These are phyloP conservation scores for Rhabdophis nuchalis DNA, from an alignment of 2,797 vertebrate species.

Conservation along the genomic window DNA sequence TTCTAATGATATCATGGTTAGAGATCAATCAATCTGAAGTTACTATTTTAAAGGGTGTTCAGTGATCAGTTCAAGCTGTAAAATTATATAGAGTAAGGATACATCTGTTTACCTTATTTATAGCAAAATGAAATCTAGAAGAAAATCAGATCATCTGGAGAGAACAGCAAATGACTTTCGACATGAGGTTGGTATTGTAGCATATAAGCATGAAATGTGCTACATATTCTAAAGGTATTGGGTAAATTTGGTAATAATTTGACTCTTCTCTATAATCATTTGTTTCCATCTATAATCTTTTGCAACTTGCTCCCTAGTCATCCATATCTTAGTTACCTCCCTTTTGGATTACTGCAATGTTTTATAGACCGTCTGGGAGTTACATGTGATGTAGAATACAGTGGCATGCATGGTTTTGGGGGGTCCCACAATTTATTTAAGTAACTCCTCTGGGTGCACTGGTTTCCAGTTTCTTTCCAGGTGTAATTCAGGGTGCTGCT, in stretches of 20 bases:
- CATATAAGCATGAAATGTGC: constrained; percentile 37
- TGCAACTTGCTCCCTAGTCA: background rate
- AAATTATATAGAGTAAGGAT: constrained; percentile 34
- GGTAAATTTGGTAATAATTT: constrained; percentile 13
- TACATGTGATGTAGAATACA: background rate
- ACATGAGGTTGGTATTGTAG: constrained; percentile 78
- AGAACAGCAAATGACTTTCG: constrained; percentile 84
- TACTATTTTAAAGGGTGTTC: constrained; percentile 16
- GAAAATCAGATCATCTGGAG: constrained; percentile 84
- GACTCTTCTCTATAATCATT: background rate
- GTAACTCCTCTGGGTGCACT: background rate
- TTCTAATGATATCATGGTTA: background rate
- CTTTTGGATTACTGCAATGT: background rate
- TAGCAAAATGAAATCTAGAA: constrained; percentile 81
- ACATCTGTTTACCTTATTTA: constrained; percentile 55
- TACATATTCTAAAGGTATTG: background rate
- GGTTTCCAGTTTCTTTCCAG: background rate
- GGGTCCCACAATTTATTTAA: background rate
- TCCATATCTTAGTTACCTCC: background rate
- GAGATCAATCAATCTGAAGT: background rate
- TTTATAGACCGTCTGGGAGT: background rate
- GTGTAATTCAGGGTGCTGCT: background rate
- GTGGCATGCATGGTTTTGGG: background rate
- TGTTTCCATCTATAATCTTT: background rate
- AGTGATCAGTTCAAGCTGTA: constrained; percentile 10